A percentile compares a stretch with the other conserved stretches of the same genome.
Conservation (phyloP, 2,113 vertebrate genomes). For the Cathartes aura region DNA sequence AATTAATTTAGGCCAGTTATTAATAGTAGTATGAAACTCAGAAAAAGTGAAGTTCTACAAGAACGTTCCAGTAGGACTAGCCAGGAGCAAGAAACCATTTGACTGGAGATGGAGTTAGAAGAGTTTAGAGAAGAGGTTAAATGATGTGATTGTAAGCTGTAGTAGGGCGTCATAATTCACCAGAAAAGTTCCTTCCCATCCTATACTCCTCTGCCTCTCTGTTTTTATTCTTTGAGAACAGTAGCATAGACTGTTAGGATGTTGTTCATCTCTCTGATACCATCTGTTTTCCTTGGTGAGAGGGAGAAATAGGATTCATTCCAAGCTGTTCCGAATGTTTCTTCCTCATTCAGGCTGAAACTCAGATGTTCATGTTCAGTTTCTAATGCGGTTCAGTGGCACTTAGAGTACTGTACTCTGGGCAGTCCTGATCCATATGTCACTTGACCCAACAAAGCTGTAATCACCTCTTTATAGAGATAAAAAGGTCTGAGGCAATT, state of each 20-base stretch:
- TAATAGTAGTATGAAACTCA: background rate
- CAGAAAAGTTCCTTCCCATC: background rate
- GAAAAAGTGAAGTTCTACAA: background rate
- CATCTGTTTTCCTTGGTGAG: slow-evolving; percentile 56
- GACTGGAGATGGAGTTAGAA: background rate
- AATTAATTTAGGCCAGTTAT: background rate
- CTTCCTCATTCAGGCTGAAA: background rate
- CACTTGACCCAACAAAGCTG: background rate
- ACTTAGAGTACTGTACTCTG: background rate
- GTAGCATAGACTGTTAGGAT: background rate
- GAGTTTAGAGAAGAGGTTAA: background rate
- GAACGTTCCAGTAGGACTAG: background rate
- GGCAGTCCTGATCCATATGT: background rate
- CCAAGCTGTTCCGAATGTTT: slow-evolving; percentile 39
- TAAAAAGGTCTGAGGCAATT: background rate
- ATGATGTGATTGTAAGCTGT: fast-evolving
- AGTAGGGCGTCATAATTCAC: background rate
- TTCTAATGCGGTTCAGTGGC: background rate
- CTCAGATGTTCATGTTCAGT: slow-evolving; percentile 1
- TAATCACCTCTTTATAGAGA: background rate
- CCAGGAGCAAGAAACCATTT: background rate
- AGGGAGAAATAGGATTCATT: slow-evolving; percentile 18
- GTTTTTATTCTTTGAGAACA: background rate
- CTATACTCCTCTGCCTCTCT: background rate
- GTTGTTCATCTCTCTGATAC: slow-evolving; percentile 12